A percentile compares a stretch with the other conserved stretches of the same genome.
Conservation (phyloP, 2,797 vertebrate species). For the Mormyrus proboscirostris region DNA sequence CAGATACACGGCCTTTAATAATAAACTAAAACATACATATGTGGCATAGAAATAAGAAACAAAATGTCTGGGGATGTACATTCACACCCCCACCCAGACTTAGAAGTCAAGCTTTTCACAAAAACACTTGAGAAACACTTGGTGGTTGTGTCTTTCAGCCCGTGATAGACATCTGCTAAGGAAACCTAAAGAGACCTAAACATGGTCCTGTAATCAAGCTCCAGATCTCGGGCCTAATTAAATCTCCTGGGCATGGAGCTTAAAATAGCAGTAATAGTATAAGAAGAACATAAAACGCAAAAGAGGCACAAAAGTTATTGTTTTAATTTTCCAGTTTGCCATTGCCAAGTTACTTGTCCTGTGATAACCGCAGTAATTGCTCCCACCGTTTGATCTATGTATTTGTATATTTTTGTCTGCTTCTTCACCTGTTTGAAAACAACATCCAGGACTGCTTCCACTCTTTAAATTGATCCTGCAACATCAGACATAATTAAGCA, state of each 20-base stretch:
- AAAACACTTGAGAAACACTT: not conserved
- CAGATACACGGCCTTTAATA: not conserved
- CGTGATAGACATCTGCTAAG: not conserved
- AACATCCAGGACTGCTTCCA: not conserved
- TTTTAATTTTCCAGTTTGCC: not conserved
- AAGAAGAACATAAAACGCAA: not conserved
- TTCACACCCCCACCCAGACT: not conserved
- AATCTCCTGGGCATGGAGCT: not conserved
- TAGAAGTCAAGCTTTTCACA: not conserved
- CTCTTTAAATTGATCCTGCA: not conserved
- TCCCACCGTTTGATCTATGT: not conserved
- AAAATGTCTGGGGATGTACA: not conserved
- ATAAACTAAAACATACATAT: not conserved
- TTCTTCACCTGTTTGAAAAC: not conserved
- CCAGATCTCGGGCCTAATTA: not conserved
- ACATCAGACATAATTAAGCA: not conserved
- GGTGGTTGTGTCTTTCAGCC: not conserved
- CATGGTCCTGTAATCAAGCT: not conserved
- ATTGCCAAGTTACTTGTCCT: not conserved
- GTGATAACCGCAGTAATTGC: not conserved
- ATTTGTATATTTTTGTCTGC: not conserved
- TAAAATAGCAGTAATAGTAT: not conserved
- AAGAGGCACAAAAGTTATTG: not conserved
- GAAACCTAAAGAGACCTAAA: not conserved
- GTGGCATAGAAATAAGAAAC: not conserved